These are phyloP conservation scores for Callorhinus ursinus DNA, from an alignment of 2,113 vertebrate genomes.

Conservation along the genomic window DNA sequence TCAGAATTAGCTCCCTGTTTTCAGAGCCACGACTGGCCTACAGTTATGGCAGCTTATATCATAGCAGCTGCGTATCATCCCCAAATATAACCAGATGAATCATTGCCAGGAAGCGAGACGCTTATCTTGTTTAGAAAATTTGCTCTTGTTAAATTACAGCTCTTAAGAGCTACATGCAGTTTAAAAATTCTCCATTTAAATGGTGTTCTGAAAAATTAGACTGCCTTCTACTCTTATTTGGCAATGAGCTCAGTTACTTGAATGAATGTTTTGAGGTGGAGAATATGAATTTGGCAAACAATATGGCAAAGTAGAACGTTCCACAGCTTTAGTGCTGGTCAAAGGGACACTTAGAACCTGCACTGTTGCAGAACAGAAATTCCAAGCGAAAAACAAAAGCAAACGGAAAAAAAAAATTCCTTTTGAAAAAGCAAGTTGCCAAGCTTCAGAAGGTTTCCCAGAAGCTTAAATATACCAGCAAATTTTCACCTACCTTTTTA, in stretches of 20 bases:
- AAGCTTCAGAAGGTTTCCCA: background rate
- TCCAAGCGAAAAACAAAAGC: background rate
- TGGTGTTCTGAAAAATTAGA: background rate
- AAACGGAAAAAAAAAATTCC: background rate
- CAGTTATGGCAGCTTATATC: background rate
- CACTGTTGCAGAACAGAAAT: slow-evolving; percentile 25
- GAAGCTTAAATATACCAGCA: background rate
- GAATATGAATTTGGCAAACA: background rate
- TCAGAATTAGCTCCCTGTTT: background rate
- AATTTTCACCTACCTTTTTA: background rate
- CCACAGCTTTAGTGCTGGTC: background rate
- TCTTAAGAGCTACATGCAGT: slow-evolving; percentile 49
- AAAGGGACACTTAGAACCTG: slow-evolving; percentile 29
- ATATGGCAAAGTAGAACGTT: background rate
- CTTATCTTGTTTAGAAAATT: slow-evolving; percentile 72
- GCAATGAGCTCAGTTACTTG: background rate
- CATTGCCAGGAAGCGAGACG: slow-evolving; percentile 68
- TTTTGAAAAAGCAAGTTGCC: background rate
- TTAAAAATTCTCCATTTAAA: slow-evolving; percentile 27
- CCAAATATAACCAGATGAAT: slow-evolving; percentile 62
- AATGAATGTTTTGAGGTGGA: background rate
- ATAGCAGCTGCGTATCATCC: background rate
- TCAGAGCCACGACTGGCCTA: background rate
- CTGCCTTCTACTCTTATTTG: background rate
- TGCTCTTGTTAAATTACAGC: slow-evolving; percentile 72